A percentile compares a stretch with the other conserved stretches of the same genome.
These are phyloP conservation scores for Nephrotoma appendiculata DNA, from an alignment of 2,888 invertebrate genomes.

Conservation along the genomic window DNA sequence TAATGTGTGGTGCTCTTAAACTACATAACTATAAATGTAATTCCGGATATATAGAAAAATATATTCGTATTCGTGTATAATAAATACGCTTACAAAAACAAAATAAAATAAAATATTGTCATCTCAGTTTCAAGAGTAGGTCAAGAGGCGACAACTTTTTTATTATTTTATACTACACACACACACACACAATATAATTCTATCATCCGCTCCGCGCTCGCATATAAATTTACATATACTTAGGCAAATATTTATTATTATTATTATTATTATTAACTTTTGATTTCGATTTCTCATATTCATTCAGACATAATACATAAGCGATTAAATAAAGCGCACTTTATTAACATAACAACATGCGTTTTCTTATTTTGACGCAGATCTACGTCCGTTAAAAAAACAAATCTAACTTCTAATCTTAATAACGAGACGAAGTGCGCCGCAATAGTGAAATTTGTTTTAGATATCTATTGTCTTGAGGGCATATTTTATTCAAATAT, in stretches of 20 bases:
- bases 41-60: background rate
- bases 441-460: background rate
- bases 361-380: background rate
- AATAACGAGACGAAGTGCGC: background rate
- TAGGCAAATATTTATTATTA: background rate
- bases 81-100: background rate
- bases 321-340: background rate
- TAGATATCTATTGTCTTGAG: background rate
- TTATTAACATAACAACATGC: background rate
- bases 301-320: background rate
- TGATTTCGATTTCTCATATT: background rate
- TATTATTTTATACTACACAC: background rate
- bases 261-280: background rate
- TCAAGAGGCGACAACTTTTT: background rate
- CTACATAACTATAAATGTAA: background rate
- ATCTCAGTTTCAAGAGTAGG: background rate
- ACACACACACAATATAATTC: too few species aligned
- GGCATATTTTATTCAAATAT: background rate
- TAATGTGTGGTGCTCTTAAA: background rate
- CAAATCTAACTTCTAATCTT: background rate
- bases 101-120: background rate
- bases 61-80: background rate
- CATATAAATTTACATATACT: background rate
- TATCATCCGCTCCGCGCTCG: background rate
- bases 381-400: background rate